phyloP scores from a whole-genome alignment of 2,797 vertebrate genomes.

The Danio albolineatus region DNA sequence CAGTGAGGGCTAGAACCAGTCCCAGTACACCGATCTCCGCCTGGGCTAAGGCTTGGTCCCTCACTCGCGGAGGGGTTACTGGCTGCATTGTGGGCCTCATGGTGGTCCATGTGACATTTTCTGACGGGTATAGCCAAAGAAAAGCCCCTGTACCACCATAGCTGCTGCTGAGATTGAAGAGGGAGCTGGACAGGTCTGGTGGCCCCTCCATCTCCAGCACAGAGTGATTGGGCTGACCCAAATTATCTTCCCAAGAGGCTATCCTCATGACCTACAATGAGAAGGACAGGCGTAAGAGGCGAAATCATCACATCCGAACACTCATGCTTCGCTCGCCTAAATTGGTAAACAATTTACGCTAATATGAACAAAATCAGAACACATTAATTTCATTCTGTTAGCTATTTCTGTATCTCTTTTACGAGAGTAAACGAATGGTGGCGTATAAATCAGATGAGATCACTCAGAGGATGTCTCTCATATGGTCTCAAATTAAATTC shows the following conservation, averaged over 20 bases:
- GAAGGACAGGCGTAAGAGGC: slow-evolving; percentile 15
- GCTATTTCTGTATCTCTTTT: slow-evolving; percentile 33
- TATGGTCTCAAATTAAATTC: slow-evolving; percentile 44
- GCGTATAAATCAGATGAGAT: slow-evolving; percentile 42
- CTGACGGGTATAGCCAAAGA: slow-evolving; percentile 56
- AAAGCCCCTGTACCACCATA: slow-evolving; percentile 53
- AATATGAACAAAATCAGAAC: slow-evolving; percentile 31
- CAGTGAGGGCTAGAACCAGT: slow-evolving; percentile 77
- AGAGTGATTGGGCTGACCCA: slow-evolving; percentile 55
- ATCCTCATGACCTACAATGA: slow-evolving; percentile 56
- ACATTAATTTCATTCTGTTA: slow-evolving; percentile 23
- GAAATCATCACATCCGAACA: neutral
- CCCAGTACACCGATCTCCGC: slow-evolving; percentile 83
- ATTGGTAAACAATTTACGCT: slow-evolving; percentile 28
- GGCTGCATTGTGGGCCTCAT: slow-evolving; percentile 46
- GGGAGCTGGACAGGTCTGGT: slow-evolving; percentile 52
- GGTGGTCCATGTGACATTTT: slow-evolving; percentile 52
- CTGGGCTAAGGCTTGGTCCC: slow-evolving; percentile 74
- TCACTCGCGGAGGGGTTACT: slow-evolving; percentile 49
- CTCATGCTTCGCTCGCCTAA: slow-evolving; percentile 1
- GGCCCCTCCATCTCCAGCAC: slow-evolving; percentile 12
- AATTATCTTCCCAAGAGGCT: slow-evolving; percentile 67
- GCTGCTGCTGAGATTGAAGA: slow-evolving; percentile 65
- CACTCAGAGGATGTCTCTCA: slow-evolving; percentile 46
- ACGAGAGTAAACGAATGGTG: slow-evolving; percentile 10